Evolutionary conservation across 2,797 vertebrate species (phyloP), one percentile per base, ranked within the genome.

Genomic region (Anisognathus igniventris): DNA sequence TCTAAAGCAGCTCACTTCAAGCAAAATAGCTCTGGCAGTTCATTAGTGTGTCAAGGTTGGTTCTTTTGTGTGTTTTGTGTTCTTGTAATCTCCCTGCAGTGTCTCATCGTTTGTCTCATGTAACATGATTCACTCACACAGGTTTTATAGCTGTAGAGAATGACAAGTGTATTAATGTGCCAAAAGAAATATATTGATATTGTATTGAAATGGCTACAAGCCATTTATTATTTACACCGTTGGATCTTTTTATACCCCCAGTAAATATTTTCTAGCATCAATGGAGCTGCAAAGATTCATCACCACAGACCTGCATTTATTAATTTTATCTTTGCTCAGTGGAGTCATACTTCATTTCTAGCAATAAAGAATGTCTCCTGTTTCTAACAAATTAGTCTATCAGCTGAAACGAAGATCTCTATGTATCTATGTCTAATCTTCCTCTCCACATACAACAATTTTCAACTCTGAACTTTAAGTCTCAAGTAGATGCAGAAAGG

Each of bases 221-320:
- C 37, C 25, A 70, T 75, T 90, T 75, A 86, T 96, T 90, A 90
- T 87, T 95, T 79, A 92, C 76, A 53, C 71, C 85, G 17, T 28
- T 90, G 81, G 68, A 77, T 92, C 74, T 85, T 88, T 91, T 91
- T 85, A 83, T 37, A 77, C 42, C 10, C 33, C 58, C 77, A 76
- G 88, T 95, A 96, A 95, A 95, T 96, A 93, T 91, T 93, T 95
- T 68, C 80, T 57, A 58, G 33, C 50, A 40, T 67, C 75, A 86
- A 15, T 58, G 70, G 78, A 88, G 54, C 74, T 67, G 75, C 2
- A 6, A 80, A 94, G 77, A 92, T 94, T 93, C 61, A 92, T 90
- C 56, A 62, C 57, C 82, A 47, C 35, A 83, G 60, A 65, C 81
- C 61, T 77, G 30, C 56, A 56, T 91, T 91, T 94, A 79, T 85